Percentiles rank a stretch among this genome's conserved stretches.
Conservation (phyloP, 2,797 vertebrate genomes). For the Arctocebus calabarensis region DNA sequence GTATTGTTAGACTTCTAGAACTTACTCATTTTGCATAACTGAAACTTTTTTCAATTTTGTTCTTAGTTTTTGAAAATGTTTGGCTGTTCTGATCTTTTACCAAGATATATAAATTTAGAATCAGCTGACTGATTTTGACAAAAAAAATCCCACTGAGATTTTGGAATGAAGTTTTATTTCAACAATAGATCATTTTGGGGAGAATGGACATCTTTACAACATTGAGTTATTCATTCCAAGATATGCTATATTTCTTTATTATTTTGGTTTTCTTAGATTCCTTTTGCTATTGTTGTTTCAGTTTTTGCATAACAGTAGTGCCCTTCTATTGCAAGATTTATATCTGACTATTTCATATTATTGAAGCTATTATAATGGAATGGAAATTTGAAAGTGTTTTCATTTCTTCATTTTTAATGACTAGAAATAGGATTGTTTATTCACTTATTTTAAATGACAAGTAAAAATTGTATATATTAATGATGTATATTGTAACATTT, state of each 20-base stretch:
- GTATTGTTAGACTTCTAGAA: background rate
- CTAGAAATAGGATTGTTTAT: background rate
- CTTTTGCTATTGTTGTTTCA: background rate
- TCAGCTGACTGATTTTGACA: background rate
- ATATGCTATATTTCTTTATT: background rate
- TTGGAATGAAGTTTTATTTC: background rate
- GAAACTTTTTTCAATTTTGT: background rate
- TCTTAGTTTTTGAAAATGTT: background rate
- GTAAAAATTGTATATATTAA: background rate
- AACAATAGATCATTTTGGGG: background rate
- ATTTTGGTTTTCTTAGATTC: background rate
- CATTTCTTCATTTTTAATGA: background rate
- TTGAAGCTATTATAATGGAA: background rate
- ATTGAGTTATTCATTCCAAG: background rate
- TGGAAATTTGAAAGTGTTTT: background rate
- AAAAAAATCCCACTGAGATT: background rate
- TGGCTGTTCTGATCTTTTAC: background rate
- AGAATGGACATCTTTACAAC: background rate
- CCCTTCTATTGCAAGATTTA: background rate
- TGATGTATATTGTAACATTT: background rate
- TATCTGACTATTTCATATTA: background rate
- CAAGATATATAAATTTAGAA: background rate
- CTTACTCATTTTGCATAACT: background rate
- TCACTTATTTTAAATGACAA: background rate
- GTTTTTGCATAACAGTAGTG: background rate